phyloP scores from a whole-genome alignment of 2,113 vertebrate genomes.

The Physeter macrocephalus region DNA sequence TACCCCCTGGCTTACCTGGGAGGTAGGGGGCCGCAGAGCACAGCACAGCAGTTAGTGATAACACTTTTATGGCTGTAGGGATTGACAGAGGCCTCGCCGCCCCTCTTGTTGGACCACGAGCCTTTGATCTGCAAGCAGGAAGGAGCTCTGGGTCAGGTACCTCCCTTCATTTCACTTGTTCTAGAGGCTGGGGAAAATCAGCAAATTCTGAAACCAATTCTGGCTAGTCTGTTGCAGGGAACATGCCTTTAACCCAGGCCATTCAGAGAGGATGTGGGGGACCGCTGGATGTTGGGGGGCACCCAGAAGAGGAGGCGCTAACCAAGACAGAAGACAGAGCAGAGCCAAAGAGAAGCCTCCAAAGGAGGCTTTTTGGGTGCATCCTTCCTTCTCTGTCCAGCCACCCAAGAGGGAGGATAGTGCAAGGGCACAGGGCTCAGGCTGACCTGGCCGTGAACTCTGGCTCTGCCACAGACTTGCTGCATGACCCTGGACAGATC shows the following conservation, averaged over 20 bases:
- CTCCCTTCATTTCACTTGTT: neutral
- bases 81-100: constrained; percentile 89
- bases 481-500: neutral
- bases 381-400: neutral
- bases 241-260: neutral
- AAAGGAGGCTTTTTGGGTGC: neutral
- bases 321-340: neutral
- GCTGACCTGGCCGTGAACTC: neutral
- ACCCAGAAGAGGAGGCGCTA: neutral
- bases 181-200: neutral
- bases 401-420: neutral
- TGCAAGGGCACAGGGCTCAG: neutral
- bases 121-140: constrained; percentile 90
- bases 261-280: neutral
- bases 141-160: neutral
- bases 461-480: neutral
- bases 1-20: constrained; percentile 85
- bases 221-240: neutral
- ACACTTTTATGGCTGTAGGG: constrained; percentile 96
- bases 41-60: constrained; percentile 94
- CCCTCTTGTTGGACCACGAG: constrained; percentile 94
- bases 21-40: constrained; percentile 93
- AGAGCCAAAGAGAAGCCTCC: neutral
- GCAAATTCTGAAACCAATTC: neutral
- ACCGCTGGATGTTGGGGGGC: neutral